Evolutionary conservation across 2,888 invertebrate genomes (phyloP), one percentile per base, ranked within the genome.

Genomic region (Sphaerolaimus hirsutus): DNA sequence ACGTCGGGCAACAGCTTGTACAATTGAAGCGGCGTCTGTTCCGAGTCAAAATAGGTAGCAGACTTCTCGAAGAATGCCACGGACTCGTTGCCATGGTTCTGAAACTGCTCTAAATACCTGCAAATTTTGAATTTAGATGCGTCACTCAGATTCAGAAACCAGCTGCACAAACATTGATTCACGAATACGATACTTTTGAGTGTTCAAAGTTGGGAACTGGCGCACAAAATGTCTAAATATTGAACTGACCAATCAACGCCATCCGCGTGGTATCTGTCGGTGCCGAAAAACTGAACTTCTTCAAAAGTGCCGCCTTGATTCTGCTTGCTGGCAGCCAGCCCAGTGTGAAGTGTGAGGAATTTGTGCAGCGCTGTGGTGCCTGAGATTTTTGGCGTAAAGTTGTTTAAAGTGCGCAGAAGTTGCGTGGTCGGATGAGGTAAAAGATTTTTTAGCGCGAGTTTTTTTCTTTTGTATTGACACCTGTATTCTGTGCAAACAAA

Each of bases 231-330:
- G n/a, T n/a, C n/a, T n/a, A 35, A 24, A 4, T 7, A 26, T 3
- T 5, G n/a, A 25, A 71, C 76, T 72, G 69, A 91, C 93, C 93
- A 97, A 66, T 93, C 87, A 43, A 97, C 70, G 21, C 97, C 97
- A 58, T 80, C 77, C 58, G 81, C 76, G 64, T 99, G 99, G 69
- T 93, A 91, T 2, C 43, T 42, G 64, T 86, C 82, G 45, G 87
- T 86, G 64, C 83, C 89, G 71, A 97, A 99, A 70, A 99, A 97
- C 71, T 97, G 97, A 53, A 93, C 79, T 68, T 97, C 97, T 67
- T 97, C 97, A 65, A 84, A 99, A 26, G 53, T 54, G 0, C 87
- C 87, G 55, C 81, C 77, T 0, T 81, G 79, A 65, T 82, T 86
- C 38, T 80, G 80, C 51, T 78, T 68, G 69, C 89, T 97, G 57